A percentile compares a stretch with the other conserved stretches of the same genome.
phyloP scores from a whole-genome alignment of 2,797 vertebrate genomes.

The Fringilla coelebs region DNA sequence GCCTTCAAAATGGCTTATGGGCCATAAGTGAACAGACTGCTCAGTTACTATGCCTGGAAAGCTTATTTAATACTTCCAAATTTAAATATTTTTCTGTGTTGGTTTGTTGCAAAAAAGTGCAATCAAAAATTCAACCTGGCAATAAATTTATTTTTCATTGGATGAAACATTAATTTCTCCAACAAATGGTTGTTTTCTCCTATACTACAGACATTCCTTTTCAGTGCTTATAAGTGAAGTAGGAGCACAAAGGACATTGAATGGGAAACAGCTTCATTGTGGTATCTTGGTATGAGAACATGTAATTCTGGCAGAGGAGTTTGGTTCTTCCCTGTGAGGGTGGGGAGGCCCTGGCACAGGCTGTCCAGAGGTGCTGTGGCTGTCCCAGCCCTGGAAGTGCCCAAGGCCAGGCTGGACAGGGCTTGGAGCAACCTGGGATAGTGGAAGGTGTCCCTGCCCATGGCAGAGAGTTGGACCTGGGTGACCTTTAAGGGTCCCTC shows the following conservation, averaged over 20 bases:
- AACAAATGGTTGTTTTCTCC: neutral
- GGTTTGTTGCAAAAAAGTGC: neutral
- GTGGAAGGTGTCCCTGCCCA: neutral
- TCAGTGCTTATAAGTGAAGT: neutral
- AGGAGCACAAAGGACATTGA: neutral
- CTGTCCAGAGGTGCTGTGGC: neutral
- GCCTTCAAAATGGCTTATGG: conserved; percentile 34
- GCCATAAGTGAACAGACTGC: conserved; percentile 40
- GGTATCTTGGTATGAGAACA: neutral
- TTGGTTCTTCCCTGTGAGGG: neutral
- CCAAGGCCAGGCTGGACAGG: neutral
- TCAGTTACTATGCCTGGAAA: conserved; percentile 32
- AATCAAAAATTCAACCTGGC: neutral
- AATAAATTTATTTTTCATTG: neutral
- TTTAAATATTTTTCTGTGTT: conserved; percentile 39
- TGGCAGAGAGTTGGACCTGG: neutral
- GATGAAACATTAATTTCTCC: neutral
- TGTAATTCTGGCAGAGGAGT: neutral
- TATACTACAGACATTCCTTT: neutral
- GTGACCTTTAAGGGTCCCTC: neutral
- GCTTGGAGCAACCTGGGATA: rapidly evolving
- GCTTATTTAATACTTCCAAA: conserved; percentile 47
- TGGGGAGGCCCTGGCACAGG: rapidly evolving
- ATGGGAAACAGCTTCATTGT: neutral
- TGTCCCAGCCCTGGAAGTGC: neutral